These are phyloP conservation scores for Mimas tiliae DNA, from an alignment of 2,888 invertebrate genomes.

Conservation along the genomic window DNA sequence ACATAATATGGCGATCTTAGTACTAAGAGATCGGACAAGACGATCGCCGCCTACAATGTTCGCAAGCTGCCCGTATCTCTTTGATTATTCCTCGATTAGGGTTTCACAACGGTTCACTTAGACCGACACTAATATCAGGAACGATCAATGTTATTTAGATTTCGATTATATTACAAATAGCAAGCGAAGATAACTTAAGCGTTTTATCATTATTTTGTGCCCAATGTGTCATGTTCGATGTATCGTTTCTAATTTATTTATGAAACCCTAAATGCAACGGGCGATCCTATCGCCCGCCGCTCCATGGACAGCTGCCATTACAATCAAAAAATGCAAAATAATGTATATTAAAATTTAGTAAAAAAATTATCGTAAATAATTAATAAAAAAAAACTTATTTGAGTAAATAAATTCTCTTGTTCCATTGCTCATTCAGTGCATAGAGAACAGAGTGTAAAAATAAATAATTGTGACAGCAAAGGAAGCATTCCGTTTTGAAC, in stretches of 20 bases:
- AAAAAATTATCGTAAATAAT: constrained; percentile 76
- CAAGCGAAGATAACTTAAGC: constrained; percentile 72
- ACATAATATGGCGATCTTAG: constrained; percentile 29
- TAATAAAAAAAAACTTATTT: constrained; percentile 76
- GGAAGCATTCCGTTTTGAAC: constrained; percentile 36
- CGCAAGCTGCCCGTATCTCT: constrained; percentile 39
- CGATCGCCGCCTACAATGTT: constrained; percentile 27
- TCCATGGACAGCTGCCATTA: constrained; percentile 82
- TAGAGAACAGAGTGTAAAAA: constrained; percentile 78
- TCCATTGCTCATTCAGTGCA: constrained; percentile 83
- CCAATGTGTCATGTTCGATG: constrained; percentile 85
- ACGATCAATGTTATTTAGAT: constrained; percentile 55
- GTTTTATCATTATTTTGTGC: constrained; percentile 78
- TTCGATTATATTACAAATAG: constrained; percentile 59
- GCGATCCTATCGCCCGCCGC: constrained; percentile 69
- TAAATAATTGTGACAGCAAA: constrained; percentile 50
- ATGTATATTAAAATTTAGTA: constrained; percentile 77
- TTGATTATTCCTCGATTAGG: constrained; percentile 47
- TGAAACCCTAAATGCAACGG: constrained; percentile 76
- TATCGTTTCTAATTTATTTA: constrained; percentile 77
- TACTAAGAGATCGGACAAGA: constrained; percentile 28
- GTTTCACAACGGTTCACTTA: constrained; percentile 65
- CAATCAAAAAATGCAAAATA: constrained; percentile 82
- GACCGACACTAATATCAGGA: constrained; percentile 58
- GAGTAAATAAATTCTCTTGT: constrained; percentile 85